phyloP scores from a whole-genome alignment of 30 jellyfish, hydroid and myxozoan species.

The Phacellophora camtschatica region DNA sequence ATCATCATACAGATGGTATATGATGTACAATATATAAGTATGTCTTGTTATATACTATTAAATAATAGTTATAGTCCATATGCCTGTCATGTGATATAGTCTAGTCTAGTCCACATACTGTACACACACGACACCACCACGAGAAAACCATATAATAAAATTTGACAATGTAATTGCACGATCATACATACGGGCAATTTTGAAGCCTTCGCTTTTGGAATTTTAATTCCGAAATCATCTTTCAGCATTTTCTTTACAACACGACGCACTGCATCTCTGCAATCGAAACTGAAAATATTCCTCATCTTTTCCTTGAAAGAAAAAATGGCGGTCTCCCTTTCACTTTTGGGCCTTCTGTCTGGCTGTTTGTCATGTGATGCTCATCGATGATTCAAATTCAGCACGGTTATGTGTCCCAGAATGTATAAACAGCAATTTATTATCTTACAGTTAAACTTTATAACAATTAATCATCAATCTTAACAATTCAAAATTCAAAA shows the following conservation, averaged over 20 bases:
- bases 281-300: conserved; percentile 77
- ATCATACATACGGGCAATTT: conserved; percentile 40
- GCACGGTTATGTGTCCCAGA: too few species aligned
- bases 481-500: not conserved
- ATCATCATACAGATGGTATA: too few species aligned
- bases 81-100: too few species aligned
- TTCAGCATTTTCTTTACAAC: conserved; percentile 72
- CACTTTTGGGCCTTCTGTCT: conserved; percentile 5
- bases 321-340: not conserved
- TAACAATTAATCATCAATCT: not conserved
- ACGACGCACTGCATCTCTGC: conserved; percentile 85
- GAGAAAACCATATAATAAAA: too few species aligned
- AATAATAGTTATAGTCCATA: too few species aligned
- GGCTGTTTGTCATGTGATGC: conserved; percentile 23
- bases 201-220: conserved; percentile 79
- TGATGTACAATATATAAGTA: too few species aligned
- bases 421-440: too few species aligned
- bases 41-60: too few species aligned
- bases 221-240: conserved; percentile 87
- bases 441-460: too few species aligned
- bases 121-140: too few species aligned
- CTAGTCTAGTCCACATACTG: too few species aligned
- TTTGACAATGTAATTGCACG: not conserved
- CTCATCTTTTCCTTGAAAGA: too few species aligned
- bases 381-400: not conserved